These are phyloP conservation scores for Ophiodon elongatus DNA, from an alignment of 2,113 vertebrate species.

Conservation along the genomic window DNA sequence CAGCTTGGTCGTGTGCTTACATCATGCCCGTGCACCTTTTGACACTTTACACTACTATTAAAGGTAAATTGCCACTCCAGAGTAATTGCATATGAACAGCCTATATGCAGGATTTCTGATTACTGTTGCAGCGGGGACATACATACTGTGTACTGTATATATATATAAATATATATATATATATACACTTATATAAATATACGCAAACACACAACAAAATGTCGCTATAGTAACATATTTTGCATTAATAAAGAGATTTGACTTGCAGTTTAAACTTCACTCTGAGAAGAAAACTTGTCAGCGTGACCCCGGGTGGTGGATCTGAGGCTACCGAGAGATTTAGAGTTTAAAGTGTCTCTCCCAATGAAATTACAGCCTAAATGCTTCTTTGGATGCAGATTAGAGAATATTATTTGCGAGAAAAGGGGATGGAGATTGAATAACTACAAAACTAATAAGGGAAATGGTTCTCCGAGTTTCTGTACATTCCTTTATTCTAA, in stretches of 20 bases:
- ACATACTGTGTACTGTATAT: too few species aligned
- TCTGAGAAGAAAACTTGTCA: neutral
- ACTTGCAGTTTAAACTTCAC: too few species aligned
- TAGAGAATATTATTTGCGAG: constrained; percentile 63
- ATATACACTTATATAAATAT: too few species aligned
- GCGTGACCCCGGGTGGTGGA: neutral
- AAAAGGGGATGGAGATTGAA: constrained; percentile 63
- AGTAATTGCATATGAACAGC: neutral
- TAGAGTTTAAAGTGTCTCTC: constrained; percentile 46
- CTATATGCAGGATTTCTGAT: neutral
- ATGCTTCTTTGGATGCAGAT: constrained; percentile 63
- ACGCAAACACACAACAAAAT: too few species aligned
- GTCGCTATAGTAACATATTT: too few species aligned
- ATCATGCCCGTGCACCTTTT: neutral
- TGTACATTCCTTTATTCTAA: constrained; percentile 63
- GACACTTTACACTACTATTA: neutral
- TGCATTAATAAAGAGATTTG: too few species aligned
- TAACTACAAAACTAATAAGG: constrained; percentile 73
- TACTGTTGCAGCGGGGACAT: too few species aligned
- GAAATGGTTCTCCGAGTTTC: constrained; percentile 68
- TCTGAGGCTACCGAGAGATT: neutral
- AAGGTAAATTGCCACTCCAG: neutral
- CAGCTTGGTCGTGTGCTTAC: neutral
- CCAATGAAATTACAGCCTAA: constrained; percentile 43
- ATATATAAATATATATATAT: too few species aligned